Conservation (phyloP, 2,113 vertebrate species). For the Anthoscopus minutus region DNA sequence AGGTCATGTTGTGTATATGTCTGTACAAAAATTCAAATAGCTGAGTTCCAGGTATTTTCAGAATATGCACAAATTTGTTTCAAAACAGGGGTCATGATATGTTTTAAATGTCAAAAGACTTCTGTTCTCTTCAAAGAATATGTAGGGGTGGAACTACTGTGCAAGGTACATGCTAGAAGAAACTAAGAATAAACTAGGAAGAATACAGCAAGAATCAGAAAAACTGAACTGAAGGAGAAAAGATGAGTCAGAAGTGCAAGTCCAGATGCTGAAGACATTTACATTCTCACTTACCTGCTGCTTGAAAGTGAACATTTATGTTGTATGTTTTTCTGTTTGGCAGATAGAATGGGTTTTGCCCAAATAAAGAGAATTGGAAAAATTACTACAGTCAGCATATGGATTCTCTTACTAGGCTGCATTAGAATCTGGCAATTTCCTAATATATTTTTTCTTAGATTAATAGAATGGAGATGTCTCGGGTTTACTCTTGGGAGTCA, state of each 20-base stretch:
- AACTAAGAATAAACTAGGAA: neutral
- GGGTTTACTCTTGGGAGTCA: neutral
- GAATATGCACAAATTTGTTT: neutral
- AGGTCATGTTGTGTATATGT: accelerated
- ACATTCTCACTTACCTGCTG: neutral
- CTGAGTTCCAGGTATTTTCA: neutral
- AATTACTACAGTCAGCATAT: neutral
- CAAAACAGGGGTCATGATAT: neutral
- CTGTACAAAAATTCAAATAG: neutral
- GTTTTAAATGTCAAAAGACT: neutral
- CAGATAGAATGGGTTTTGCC: neutral
- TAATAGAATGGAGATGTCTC: neutral
- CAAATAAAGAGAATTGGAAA: neutral
- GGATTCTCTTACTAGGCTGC: neutral
- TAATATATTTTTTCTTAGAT: neutral
- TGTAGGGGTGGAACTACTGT: neutral
- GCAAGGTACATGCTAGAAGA: neutral
- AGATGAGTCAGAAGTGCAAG: neutral
- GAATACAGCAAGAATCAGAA: neutral
- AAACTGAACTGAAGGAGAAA: neutral
- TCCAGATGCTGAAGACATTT: neutral
- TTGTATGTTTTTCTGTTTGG: neutral
- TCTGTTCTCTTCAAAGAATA: neutral
- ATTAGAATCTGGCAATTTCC: neutral
- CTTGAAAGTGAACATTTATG: neutral